Evolutionary conservation across 1,140 invertebrate genomes (phyloP), one percentile per base, ranked within the genome.

Genomic region (fruit fly (Drosophila melanogaster)): DNA sequence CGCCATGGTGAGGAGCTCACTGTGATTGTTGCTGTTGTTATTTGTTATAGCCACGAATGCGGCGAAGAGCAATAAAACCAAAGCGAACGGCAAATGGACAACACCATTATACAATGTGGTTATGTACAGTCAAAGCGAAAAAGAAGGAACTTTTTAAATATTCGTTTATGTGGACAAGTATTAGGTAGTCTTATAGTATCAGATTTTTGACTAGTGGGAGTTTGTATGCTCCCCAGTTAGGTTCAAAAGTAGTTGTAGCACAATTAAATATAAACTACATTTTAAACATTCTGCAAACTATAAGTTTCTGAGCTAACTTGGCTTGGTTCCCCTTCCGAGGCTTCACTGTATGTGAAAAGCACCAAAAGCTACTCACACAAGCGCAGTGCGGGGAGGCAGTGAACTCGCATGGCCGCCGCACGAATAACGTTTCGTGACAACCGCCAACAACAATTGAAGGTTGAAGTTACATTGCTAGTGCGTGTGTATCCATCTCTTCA

Each of bases 351-450:
- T 81, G 69, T 72, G 81, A 84, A 79, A 84, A 84, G 77, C 81
- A 84, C 77, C 81, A 84, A 80, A 80, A 80, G 77, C 58, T 56
- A 75, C 55, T 44, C 56, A 47, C 56, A 47, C 33, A 47, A 38
- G 30, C 15, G 70, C 46, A 61, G 17, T 62, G 79, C 59, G 79
- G 66, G 83, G 83, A 74, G 80, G 85, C 84, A 89, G 77, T 89
- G 84, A 89, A 89, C 84, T 89, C 84, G 80, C 80, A 89, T 89
- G 84, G 84, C 84, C 84, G 75, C 73, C 73, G 84, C 84, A 89
- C 84, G 84, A 89, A 89, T 90, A 90, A 80, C 84, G 85, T 89
- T 89, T 89, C 84, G 84, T 89, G 84, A 89, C 77, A 80, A 75
- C 53, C 64, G 67, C 74, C 75, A 85, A 78, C 83, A 64, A 79